Base-by-base conservation (phyloP, 1,140 invertebrate genomes). In the Cydia fagiglandana region DNA sequence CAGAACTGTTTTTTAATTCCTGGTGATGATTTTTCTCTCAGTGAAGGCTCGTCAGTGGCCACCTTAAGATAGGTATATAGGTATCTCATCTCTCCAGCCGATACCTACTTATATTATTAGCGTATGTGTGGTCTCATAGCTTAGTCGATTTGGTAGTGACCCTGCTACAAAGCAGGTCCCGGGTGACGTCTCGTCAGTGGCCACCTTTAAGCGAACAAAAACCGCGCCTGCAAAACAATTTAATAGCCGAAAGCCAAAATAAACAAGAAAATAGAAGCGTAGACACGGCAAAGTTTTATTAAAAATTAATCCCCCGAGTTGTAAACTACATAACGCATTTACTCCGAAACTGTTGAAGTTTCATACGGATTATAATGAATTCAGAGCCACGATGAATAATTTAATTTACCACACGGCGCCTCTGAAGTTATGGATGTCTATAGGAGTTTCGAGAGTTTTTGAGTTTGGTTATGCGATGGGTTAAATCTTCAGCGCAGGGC, bases 281-380 rank as follows among this genome's bases (percentile, higher is more conserved):
- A 81, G 64, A 78, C 78, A 75, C 34, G 15, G 73, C 56, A 61
- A 61, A 9, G 70, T 68, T 56, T 79, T 78, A 76, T 83, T 83
- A 83, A 83, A 83, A 83, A 83, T 83, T 75, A 76, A 83, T 81
- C 77, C 78, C 76, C 15, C 7, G 77, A 76, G 81, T 81, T 81
- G 76, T 81, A 78, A 83, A 83, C 81, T 81, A 80, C 56, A 24
- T 81, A 77, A 80, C 76, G 76, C 75, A 79, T 83, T 81, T 83
- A 79, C 80, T 83, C 73, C 75, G 76, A 79, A 83, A 81, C 77
- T 78, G 78, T 73, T 74, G 75, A 81, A 83, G 75, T 83, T 81
- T 28, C 38, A 66, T 74, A 47, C 47, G 56, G 76, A 80, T 79
- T 78, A 80, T 81, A 81, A 83, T 79, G 78, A 77, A 81, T 83